Conservation (phyloP, 1,140 invertebrate genomes). For the Drosophila gunungcola region DNA sequence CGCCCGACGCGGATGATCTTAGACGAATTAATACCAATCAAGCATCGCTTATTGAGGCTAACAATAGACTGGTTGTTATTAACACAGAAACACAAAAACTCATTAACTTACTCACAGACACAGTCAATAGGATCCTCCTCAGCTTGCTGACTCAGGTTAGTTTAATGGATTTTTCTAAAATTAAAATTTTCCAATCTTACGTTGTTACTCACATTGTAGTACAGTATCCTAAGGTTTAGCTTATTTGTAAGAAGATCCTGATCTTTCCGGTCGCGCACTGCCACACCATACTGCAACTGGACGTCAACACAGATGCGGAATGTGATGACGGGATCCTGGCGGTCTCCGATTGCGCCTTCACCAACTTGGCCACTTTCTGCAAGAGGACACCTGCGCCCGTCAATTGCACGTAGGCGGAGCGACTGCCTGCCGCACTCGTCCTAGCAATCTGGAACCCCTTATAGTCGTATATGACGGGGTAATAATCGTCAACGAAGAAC, state of each 20-base stretch:
- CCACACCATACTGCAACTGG: slow-evolving; percentile 5
- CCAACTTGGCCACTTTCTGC: slow-evolving; percentile 13
- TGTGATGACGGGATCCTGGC: slow-evolving; percentile 4
- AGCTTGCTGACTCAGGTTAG: slow-evolving; percentile 1
- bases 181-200: slow-evolving; percentile 1
- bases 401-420: slow-evolving; percentile 13
- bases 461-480: background rate
- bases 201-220: background rate
- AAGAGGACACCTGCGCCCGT: slow-evolving; percentile 13
- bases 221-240: slow-evolving; percentile 7
- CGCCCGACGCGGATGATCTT: slow-evolving; percentile 1
- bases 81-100: slow-evolving; percentile 19
- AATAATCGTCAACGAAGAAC: slow-evolving; percentile 12
- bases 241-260: slow-evolving; percentile 9
- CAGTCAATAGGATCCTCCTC: slow-evolving; percentile 14
- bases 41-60: background rate
- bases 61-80: background rate
- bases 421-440: slow-evolving; percentile 15
- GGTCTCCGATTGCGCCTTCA: background rate
- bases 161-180: slow-evolving; percentile 3
- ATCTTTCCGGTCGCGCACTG: background rate
- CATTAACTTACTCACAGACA: slow-evolving; percentile 16
- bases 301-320: slow-evolving; percentile 4
- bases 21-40: background rate
- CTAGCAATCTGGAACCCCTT: slow-evolving; percentile 31